Conservation (phyloP, 2,113 vertebrate species). For the cattle (Bos taurus) region DNA sequence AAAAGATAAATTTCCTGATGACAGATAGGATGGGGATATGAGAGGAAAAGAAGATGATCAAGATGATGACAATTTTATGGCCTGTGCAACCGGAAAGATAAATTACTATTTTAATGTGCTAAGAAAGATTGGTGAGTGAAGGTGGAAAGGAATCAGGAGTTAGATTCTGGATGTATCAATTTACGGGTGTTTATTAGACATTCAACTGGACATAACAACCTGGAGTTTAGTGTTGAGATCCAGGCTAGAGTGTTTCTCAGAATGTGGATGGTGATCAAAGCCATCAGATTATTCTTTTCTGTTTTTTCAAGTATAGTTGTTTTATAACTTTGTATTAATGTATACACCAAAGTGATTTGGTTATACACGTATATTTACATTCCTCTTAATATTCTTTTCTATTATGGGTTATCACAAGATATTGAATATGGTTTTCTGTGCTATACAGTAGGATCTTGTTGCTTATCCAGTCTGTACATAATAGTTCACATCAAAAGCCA, state of each 20-base stretch:
- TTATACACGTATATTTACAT: background rate
- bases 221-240: background rate
- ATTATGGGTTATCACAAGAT: background rate
- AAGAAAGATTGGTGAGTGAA: background rate
- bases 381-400: background rate
- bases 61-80: background rate
- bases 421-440: background rate
- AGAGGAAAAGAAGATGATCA: background rate
- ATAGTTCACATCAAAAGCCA: background rate
- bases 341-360: background rate
- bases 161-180: background rate
- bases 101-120: background rate
- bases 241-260: background rate
- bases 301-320: background rate
- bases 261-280: background rate
- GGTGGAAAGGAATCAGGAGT: background rate
- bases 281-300: background rate
- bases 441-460: background rate
- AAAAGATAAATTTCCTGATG: background rate
- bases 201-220: background rate
- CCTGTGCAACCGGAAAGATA: background rate
- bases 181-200: background rate
- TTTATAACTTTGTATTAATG: background rate
- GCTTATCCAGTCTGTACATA: background rate
- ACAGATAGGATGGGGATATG: background rate